phyloP scores from a whole-genome alignment of 2,797 vertebrate genomes.

The Choloepus didactylus region DNA sequence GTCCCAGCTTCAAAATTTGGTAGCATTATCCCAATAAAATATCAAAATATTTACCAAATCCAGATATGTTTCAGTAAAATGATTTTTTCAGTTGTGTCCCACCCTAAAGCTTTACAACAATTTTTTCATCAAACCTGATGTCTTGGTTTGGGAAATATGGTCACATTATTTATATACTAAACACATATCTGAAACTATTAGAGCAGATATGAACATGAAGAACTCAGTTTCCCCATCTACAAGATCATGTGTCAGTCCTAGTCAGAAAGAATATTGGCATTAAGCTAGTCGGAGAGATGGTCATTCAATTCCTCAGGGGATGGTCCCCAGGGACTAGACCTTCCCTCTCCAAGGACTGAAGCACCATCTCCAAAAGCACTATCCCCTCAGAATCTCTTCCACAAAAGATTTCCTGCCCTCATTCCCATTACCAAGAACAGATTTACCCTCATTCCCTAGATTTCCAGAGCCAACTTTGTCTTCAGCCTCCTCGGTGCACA shows the following conservation, averaged over 20 bases:
- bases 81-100: neutral
- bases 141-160: constrained; percentile 9
- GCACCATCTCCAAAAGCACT: neutral
- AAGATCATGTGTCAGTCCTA: neutral
- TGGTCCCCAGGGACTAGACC: neutral
- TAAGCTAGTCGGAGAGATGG: neutral
- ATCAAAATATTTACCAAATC: neutral
- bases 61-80: neutral
- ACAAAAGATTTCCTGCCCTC: too few relatives aligned
- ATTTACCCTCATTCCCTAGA: neutral
- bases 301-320: neutral
- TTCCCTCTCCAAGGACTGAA: neutral
- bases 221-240: neutral
- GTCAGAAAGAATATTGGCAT: neutral
- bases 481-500: neutral
- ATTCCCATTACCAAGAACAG: neutral
- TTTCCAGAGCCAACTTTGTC: neutral
- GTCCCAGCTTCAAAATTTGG: neutral
- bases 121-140: neutral
- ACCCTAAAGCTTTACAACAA: neutral
- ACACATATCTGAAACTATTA: neutral
- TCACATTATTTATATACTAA: neutral
- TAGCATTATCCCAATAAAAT: neutral
- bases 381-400: neutral
- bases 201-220: neutral